These are phyloP conservation scores for Drosophila grimshawi DNA, from an alignment of 1,140 invertebrate genomes.

Conservation along the genomic window DNA sequence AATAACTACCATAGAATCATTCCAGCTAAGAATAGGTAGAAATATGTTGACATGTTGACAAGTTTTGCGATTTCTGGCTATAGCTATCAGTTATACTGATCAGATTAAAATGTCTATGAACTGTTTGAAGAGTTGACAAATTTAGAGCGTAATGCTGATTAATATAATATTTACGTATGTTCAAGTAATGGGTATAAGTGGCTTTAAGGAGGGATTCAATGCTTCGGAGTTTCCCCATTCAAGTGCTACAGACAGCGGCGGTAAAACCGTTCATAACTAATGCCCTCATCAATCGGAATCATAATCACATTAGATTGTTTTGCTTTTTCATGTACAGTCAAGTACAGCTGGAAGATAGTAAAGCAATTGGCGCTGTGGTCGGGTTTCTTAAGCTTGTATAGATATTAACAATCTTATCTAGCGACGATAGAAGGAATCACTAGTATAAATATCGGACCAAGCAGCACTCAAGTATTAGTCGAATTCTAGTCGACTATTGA, in stretches of 20 bases:
- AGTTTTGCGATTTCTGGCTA: background rate
- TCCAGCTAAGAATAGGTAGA: background rate
- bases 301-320: background rate
- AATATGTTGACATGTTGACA: background rate
- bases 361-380: slow-evolving; percentile 16
- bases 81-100: background rate
- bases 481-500: slow-evolving; percentile 49
- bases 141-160: slow-evolving; percentile 12
- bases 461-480: slow-evolving; percentile 49
- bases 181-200: background rate
- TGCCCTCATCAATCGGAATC: slow-evolving; percentile 7
- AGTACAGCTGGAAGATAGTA: slow-evolving; percentile 16
- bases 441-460: slow-evolving; percentile 58
- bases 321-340: background rate
- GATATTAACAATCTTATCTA: slow-evolving; percentile 46
- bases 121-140: slow-evolving; percentile 5
- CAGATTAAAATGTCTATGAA: slow-evolving; percentile 7
- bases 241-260: slow-evolving; percentile 4
- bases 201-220: background rate
- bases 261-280: slow-evolving; percentile 15
- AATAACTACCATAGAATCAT: too few species aligned
- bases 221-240: background rate
- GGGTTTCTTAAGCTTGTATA: background rate
- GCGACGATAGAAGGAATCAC: background rate
- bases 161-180: background rate